Conservation (phyloP, 2,888 invertebrate genomes). For the Lithophane semibrunnea region DNA sequence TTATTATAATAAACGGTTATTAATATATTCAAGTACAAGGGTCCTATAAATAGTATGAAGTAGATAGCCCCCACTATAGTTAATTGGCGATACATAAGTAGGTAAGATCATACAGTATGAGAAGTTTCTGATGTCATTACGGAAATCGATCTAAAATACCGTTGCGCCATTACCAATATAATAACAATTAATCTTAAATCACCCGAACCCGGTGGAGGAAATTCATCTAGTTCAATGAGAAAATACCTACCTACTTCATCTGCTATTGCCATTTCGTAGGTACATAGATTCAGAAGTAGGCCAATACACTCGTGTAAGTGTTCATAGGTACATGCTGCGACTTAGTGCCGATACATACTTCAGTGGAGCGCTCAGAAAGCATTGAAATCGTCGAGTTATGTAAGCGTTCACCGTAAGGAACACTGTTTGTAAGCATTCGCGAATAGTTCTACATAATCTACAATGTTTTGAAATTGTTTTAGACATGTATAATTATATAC, state of each 20-base stretch:
- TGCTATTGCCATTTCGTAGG: neutral
- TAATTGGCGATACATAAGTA: neutral
- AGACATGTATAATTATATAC: neutral
- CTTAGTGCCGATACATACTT: constrained; percentile 13
- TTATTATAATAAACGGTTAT: neutral
- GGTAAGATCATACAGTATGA: neutral
- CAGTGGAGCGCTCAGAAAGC: constrained; percentile 10
- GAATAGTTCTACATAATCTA: neutral
- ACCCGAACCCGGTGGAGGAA: neutral
- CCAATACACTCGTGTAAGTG: constrained; percentile 8
- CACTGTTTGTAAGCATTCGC: neutral
- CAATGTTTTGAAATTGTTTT: neutral
- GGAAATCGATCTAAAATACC: neutral
- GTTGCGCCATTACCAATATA: too few species aligned
- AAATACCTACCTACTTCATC: neutral
- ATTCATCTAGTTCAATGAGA: neutral
- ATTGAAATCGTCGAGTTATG: constrained; percentile 16
- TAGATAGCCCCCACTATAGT: neutral
- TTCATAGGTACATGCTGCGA: neutral
- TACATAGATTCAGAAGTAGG: constrained; percentile 22
- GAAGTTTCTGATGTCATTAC: neutral
- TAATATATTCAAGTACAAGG: neutral
- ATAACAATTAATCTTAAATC: neutral
- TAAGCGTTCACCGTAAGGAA: constrained; percentile 28
- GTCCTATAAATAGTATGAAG: neutral